Evolutionary conservation across 1,140 invertebrate species (phyloP).

Genomic region (Penaeus japonicus): DNA sequence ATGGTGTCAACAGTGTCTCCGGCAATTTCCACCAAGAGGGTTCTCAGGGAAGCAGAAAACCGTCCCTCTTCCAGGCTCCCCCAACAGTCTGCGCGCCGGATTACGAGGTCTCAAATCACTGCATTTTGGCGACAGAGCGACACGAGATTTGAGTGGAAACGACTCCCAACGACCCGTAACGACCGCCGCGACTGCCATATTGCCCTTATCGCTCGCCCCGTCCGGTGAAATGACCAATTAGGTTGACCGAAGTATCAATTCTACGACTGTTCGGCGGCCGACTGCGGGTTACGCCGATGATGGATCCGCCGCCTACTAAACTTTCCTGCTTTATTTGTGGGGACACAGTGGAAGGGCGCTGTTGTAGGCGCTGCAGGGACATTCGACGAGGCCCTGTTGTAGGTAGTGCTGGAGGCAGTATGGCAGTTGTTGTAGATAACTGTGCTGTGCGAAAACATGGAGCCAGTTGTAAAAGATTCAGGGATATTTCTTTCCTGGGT

Average conservation of each 20-base stretch:
- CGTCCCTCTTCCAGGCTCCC: neutral
- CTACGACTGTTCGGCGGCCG: constrained; percentile 30
- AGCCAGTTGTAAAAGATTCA: no score
- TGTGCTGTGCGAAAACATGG: no score
- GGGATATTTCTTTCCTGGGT: no score
- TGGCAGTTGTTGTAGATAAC: no score
- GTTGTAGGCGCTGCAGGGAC: neutral
- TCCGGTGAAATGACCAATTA: constrained; percentile 54
- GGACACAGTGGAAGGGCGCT: neutral
- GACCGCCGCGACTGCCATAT: constrained; percentile 42
- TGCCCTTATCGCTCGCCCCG: constrained; percentile 53
- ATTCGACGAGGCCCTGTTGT: neutral
- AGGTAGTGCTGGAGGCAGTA: no score
- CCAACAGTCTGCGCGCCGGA: constrained; percentile 36
- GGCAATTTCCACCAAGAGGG: constrained; percentile 33
- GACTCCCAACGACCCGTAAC: constrained; percentile 52
- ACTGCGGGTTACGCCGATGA: constrained; percentile 46
- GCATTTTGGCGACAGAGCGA: constrained; percentile 49
- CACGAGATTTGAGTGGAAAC: constrained; percentile 54
- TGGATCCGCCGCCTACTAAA: constrained; percentile 45
- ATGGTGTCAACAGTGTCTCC: constrained; percentile 44
- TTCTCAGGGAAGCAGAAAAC: neutral
- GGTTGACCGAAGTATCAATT: constrained; percentile 49
- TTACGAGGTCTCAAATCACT: constrained; percentile 55
- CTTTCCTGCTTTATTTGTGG: constrained; percentile 48